Percentiles rank a stretch among this genome's conserved stretches.
phyloP scores from a whole-genome alignment of 2,113 vertebrate genomes.

The Anolis sagrei region DNA sequence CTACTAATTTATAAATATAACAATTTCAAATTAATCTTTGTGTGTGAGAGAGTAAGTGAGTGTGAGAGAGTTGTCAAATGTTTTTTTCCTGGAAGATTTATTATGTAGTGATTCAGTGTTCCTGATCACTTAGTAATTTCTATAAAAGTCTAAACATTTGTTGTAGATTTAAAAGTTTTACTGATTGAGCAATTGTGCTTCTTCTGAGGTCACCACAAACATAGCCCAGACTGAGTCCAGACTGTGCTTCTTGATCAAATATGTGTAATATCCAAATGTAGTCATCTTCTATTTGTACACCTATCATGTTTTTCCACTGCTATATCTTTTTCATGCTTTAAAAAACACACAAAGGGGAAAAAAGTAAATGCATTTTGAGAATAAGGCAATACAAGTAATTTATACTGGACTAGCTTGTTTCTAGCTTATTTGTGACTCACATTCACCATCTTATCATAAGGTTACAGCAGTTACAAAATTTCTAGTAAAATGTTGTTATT shows the following conservation, averaged over 20 bases:
- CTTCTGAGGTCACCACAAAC: neutral
- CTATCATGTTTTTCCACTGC: no score
- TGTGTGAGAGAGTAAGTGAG: no score
- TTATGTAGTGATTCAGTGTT: neutral
- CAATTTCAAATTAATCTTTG: neutral
- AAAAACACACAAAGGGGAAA: no score
- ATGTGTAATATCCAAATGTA: no score
- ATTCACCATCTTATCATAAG: neutral
- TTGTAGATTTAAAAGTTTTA: neutral
- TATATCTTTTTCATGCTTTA: no score
- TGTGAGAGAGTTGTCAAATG: neutral
- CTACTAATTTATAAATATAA: neutral
- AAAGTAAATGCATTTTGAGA: no score
- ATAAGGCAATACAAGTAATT: no score
- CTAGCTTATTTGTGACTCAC: neutral
- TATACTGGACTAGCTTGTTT: neutral
- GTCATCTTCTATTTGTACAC: no score
- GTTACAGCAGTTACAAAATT: neutral
- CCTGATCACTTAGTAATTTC: neutral
- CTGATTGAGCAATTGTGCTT: neutral
- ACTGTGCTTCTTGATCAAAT: no score
- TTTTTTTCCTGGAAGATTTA: neutral
- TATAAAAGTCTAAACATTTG: neutral
- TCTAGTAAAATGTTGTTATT: neutral
- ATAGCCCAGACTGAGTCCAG: neutral